Percentiles rank a stretch among this genome's conserved stretches.
Conservation (phyloP, 2,113 vertebrate genomes). For the Lipophrys pholis region DNA sequence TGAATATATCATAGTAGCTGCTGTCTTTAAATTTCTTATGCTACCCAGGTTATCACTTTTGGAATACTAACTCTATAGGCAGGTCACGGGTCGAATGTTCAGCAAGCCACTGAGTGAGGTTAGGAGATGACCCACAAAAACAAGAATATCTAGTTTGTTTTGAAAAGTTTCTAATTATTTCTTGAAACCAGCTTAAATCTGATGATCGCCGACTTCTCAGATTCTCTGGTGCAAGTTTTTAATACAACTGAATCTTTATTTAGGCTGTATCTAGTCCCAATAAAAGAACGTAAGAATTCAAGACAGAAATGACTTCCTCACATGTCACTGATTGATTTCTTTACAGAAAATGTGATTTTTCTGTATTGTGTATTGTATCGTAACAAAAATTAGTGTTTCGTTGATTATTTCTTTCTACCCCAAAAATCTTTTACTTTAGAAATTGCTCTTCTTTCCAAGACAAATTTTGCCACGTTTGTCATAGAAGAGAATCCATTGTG, state of each 20-base stretch:
- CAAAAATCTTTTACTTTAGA: too few species aligned
- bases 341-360: too few species aligned
- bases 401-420: too few species aligned
- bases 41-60: neutral
- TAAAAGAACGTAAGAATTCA: too few species aligned
- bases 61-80: conserved; percentile 7
- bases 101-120: conserved; percentile 11
- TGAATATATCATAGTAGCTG: neutral
- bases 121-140: neutral
- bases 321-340: too few species aligned
- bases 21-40: neutral
- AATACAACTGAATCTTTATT: neutral
- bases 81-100: neutral
- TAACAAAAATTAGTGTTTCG: too few species aligned
- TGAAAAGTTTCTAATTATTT: conserved; percentile 27
- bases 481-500: too few species aligned
- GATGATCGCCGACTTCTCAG: neutral
- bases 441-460: too few species aligned
- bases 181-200: conserved; percentile 10
- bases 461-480: too few species aligned
- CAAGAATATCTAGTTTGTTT: neutral
- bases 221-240: neutral
- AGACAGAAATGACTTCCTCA: too few species aligned
- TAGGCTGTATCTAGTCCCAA: neutral
- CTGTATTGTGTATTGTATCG: too few species aligned